Evolutionary conservation across 2,113 vertebrate genomes (phyloP).

Genomic region (Lepus americanus): DNA sequence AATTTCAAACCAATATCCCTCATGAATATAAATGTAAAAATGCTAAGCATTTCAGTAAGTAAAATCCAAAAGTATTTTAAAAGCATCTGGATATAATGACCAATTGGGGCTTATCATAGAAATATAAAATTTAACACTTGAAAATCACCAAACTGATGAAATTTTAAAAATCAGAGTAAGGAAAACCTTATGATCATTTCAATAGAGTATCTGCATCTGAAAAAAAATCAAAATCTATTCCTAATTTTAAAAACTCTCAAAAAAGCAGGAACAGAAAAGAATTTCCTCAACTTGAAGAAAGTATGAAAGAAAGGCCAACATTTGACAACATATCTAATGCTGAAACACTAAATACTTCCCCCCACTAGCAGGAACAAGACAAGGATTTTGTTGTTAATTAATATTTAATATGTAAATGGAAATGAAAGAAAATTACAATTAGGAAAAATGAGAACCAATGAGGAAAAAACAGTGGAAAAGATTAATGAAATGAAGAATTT

Average conservation of each 20-base stretch:
- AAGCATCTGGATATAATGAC: not conserved
- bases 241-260: not conserved
- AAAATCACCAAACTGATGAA: conserved; percentile 60
- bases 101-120: not conserved
- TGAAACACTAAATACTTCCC: not conserved
- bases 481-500: not conserved
- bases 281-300: conserved; percentile 45
- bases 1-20: conserved; percentile 14
- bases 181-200: not conserved
- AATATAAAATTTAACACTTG: conserved; percentile 39
- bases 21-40: conserved; percentile 54
- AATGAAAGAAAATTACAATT: conserved; percentile 38
- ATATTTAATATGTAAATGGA: conserved; percentile 21
- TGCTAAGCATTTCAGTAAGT: conserved; percentile 5
- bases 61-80: conserved; percentile 37
- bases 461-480: not conserved
- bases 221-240: conserved; percentile 54
- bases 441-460: conserved; percentile 16
- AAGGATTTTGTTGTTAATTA: not conserved
- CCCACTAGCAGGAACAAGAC: not conserved
- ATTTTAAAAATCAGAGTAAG: conserved; percentile 33
- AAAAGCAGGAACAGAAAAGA: not conserved
- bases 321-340: conserved; percentile 22
- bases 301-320: conserved; percentile 37
- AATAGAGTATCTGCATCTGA: conserved; percentile 30